Evolutionary conservation across 2,113 vertebrate species (phyloP).

Genomic region (Galbula dea): DNA sequence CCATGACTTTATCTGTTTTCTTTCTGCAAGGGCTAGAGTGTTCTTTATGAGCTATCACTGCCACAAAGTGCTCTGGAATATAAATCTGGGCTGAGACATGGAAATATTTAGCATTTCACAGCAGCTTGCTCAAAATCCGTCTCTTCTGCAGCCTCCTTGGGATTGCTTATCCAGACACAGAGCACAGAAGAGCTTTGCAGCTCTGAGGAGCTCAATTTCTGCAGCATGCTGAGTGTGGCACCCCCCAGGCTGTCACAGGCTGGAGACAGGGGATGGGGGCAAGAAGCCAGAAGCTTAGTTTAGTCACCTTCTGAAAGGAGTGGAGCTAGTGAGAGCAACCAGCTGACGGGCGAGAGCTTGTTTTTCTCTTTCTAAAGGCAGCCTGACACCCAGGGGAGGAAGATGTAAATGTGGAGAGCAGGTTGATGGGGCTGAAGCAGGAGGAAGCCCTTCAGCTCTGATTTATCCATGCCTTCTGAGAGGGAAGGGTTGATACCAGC

Average conservation of each 20-base stretch:
- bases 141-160: not conserved
- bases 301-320: not conserved
- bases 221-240: rapidly evolving
- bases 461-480: not conserved
- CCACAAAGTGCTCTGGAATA: not conserved
- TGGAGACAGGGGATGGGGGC: not conserved
- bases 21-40: not conserved
- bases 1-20: not conserved
- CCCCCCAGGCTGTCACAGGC: not conserved
- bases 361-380: constrained; percentile 2
- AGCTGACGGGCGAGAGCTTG: not conserved
- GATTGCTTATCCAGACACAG: not conserved
- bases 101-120: constrained; percentile 8
- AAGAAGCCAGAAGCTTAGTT: not conserved
- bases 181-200: not conserved
- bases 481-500: not conserved
- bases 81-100: not conserved
- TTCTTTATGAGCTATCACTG: not conserved
- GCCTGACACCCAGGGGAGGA: not conserved
- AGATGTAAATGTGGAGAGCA: not conserved
- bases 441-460: not conserved
- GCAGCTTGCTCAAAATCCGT: not conserved
- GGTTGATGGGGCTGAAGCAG: not conserved
- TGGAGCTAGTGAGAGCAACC: not conserved
- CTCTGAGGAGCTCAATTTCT: not conserved